A percentile compares a stretch with the other conserved stretches of the same genome.
phyloP scores from a whole-genome alignment of 2,797 vertebrate species.

The Anguilla anguilla region DNA sequence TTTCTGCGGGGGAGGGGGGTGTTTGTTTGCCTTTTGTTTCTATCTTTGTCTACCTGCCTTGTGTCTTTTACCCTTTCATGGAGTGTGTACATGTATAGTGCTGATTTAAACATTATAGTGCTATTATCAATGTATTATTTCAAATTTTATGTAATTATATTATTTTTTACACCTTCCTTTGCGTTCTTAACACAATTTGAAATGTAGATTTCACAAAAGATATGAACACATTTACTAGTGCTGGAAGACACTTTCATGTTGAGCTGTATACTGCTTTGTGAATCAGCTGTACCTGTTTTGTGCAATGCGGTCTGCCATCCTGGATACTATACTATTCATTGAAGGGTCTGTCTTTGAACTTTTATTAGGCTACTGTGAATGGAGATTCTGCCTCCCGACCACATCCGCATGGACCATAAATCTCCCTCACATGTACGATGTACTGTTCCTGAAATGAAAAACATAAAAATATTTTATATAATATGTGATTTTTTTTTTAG shows the following conservation, averaged over 20 bases:
- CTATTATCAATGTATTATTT: neutral
- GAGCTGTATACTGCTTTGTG: conserved; percentile 10
- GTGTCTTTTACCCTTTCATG: neutral
- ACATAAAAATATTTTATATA: conserved; percentile 28
- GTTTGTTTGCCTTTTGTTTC: neutral
- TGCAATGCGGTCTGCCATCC: neutral
- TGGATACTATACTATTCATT: conserved; percentile 18
- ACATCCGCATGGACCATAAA: neutral
- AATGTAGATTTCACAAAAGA: conserved; percentile 17
- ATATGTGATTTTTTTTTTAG: conserved; percentile 13
- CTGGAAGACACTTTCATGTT: conserved; percentile 19
- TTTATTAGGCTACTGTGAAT: conserved; percentile 17
- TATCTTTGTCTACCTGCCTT: conserved; percentile 7
- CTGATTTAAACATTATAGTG: neutral
- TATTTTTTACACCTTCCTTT: conserved; percentile 10
- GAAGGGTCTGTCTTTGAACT: conserved; percentile 20
- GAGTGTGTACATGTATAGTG: neutral
- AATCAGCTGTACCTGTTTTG: conserved; percentile 18
- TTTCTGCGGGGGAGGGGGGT: neutral
- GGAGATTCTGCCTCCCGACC: neutral
- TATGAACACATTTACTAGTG: conserved; percentile 1
- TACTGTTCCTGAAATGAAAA: conserved; percentile 24
- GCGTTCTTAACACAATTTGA: neutral
- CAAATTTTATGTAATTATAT: neutral
- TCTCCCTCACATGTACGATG: conserved; percentile 13